These are phyloP conservation scores for Chaetodon trifasciatus DNA, from an alignment of 2,797 vertebrate species.

Conservation along the genomic window DNA sequence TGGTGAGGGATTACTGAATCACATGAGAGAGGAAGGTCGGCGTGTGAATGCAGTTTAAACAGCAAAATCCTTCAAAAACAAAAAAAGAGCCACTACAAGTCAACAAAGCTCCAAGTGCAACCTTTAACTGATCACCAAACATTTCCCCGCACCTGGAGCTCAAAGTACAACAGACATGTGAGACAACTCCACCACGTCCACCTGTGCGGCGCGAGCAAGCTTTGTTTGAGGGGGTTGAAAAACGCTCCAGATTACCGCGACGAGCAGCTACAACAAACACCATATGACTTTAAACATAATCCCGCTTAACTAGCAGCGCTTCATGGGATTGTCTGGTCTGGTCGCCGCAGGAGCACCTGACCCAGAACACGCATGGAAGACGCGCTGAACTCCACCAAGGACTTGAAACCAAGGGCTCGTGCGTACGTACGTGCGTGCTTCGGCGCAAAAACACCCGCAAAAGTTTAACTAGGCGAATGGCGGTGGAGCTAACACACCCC, in stretches of 20 bases:
- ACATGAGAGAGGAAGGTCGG: not conserved
- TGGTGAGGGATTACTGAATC: slow-evolving; percentile 28
- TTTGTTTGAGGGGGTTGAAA: not conserved
- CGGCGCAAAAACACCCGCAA: no score
- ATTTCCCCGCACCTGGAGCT: slow-evolving; percentile 30
- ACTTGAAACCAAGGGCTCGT: fast-evolving
- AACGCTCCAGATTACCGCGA: slow-evolving; percentile 6
- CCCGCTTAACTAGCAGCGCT: slow-evolving; percentile 71
- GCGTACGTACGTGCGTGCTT: not conserved
- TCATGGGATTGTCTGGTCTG: slow-evolving; percentile 72
- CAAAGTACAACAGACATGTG: slow-evolving; percentile 58
- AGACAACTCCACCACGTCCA: slow-evolving; percentile 9
- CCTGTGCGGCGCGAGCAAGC: slow-evolving; percentile 33
- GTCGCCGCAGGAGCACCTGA: slow-evolving; percentile 57
- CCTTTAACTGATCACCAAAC: not conserved
- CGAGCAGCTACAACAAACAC: slow-evolving; percentile 48
- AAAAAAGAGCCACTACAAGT: not conserved
- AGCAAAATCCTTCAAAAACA: not conserved
- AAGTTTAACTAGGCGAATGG: fast-evolving
- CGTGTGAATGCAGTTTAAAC: not conserved
- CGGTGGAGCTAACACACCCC: fast-evolving
- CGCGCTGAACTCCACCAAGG: not conserved
- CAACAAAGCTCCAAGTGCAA: not conserved
- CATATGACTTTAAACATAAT: slow-evolving; percentile 73
- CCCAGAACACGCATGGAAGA: not conserved